These are phyloP conservation scores for Hypena proboscidalis DNA, from an alignment of 2,888 invertebrate species.

Conservation along the genomic window DNA sequence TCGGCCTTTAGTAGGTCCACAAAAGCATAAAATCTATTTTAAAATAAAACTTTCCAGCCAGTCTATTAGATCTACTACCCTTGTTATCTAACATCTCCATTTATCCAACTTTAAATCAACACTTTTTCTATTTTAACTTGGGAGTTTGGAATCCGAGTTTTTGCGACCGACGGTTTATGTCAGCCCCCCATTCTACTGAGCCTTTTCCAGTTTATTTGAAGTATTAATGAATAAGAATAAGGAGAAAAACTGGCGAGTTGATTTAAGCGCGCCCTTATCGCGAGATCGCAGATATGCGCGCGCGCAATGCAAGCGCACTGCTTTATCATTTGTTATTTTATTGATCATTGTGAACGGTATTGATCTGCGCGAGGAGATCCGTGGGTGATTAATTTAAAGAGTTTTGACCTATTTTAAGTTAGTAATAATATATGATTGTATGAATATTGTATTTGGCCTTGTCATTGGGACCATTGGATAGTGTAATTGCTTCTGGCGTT, in stretches of 20 bases:
- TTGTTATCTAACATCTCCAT: slow-evolving; percentile 26
- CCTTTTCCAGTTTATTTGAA: slow-evolving; percentile 80
- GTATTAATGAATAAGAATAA: slow-evolving; percentile 82
- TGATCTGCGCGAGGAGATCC: no score
- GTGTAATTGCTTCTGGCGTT: no score
- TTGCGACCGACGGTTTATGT: slow-evolving; percentile 73
- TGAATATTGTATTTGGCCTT: no score
- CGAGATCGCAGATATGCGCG: slow-evolving; percentile 54
- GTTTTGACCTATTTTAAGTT: no score
- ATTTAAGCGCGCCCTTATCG: slow-evolving; percentile 71
- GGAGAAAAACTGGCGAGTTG: slow-evolving; percentile 73
- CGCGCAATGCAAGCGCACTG: slow-evolving; percentile 29
- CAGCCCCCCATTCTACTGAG: slow-evolving; percentile 72
- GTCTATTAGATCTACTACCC: no score
- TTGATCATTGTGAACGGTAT: slow-evolving; percentile 22
- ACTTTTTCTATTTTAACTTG: slow-evolving; percentile 49
- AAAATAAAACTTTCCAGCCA: no score
- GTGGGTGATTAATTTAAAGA: no score
- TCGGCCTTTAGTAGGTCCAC: no score
- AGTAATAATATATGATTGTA: no score
- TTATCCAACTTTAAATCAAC: slow-evolving; percentile 23
- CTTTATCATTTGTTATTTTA: slow-evolving; percentile 36
- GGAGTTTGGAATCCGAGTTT: slow-evolving; percentile 64
- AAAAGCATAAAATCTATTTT: no score
- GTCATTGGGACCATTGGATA: no score